A percentile compares a stretch with the other conserved stretches of the same genome.
Evolutionary conservation across 1,140 invertebrate genomes (phyloP).

Genomic region (Achroia grisella): DNA sequence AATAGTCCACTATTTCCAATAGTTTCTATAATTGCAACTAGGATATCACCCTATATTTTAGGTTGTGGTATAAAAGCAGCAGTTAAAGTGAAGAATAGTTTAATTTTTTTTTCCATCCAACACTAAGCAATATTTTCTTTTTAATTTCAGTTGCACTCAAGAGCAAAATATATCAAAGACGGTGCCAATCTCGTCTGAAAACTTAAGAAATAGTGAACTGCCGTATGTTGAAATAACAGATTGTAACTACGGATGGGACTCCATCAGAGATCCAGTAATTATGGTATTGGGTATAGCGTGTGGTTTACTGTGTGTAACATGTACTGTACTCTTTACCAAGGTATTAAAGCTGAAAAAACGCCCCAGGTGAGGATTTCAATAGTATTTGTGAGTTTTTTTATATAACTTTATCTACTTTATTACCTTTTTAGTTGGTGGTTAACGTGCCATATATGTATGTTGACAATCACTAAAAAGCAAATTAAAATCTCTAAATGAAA

Average conservation of each 20-base stretch:
- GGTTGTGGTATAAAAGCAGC: no score
- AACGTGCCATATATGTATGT: no score
- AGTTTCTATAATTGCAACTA: no score
- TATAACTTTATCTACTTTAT: no score
- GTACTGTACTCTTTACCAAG: conserved; percentile 43
- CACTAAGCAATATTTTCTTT: neutral
- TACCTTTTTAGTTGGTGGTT: no score
- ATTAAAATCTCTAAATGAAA: no score
- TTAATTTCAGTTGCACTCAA: conserved; percentile 33
- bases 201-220: conserved; percentile 12
- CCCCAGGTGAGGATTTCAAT: conserved; percentile 60
- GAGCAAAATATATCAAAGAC: neutral
- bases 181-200: conserved; percentile 3
- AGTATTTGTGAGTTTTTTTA: no score
- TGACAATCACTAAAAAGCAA: no score
- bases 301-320: conserved; percentile 32
- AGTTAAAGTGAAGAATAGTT: no score
- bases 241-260: conserved; percentile 35
- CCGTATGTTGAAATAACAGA: conserved; percentile 21
- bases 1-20: no score
- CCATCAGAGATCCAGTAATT: conserved; percentile 47
- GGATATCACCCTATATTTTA: no score
- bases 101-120: neutral
- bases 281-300: conserved; percentile 39
- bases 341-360: conserved; percentile 45